phyloP scores from a whole-genome alignment of 2,797 vertebrate genomes.

The Agapornis canus region DNA sequence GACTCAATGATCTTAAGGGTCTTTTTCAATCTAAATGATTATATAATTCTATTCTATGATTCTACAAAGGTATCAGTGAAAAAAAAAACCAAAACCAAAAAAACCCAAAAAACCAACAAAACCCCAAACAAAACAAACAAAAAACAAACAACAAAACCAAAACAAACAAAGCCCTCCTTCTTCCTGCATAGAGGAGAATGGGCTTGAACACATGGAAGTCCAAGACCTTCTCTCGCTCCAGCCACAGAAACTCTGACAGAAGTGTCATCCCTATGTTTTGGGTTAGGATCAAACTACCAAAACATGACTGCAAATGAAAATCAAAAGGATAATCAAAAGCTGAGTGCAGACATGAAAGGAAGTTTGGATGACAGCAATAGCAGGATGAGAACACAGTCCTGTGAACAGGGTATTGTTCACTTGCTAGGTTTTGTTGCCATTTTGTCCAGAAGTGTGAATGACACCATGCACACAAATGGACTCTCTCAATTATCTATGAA shows the following conservation, averaged over 20 bases:
- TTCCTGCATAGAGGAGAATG: background rate
- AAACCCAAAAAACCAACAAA: background rate
- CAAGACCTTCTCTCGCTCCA: background rate
- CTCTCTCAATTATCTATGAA: background rate
- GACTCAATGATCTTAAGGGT: background rate
- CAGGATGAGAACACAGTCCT: background rate
- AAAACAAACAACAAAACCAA: too few relatives aligned
- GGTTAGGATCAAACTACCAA: background rate
- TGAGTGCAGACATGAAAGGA: background rate
- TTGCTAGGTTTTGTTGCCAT: background rate
- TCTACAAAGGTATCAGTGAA: accelerated
- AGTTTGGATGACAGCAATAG: background rate
- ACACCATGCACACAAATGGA: background rate
- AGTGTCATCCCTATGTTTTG: background rate
- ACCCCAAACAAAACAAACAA: background rate
- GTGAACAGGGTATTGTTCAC: background rate
- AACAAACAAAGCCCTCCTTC: background rate
- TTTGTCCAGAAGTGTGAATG: background rate
- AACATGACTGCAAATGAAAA: background rate
- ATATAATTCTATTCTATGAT: background rate
- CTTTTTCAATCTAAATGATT: background rate
- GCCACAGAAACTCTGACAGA: background rate
- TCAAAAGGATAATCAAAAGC: background rate
- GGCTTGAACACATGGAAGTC: background rate
- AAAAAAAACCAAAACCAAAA: background rate